A percentile compares a stretch with the other conserved stretches of the same genome.
phyloP scores from a whole-genome alignment of 2,888 invertebrate genomes.

The Lithosia quadra region DNA sequence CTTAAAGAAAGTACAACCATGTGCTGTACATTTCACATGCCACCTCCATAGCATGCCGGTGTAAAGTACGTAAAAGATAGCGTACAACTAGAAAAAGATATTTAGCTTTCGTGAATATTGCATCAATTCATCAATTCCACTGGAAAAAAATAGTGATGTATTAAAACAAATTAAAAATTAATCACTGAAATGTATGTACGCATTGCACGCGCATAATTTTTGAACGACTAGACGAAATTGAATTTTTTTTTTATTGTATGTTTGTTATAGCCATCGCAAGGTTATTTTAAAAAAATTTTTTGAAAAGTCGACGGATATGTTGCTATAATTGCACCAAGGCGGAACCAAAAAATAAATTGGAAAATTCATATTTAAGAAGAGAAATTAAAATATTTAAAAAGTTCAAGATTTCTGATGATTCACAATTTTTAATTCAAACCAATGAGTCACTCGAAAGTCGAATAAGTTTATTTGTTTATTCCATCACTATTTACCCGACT shows the following conservation, averaged over 20 bases:
- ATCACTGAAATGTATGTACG: too few species aligned
- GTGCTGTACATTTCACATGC: constrained; percentile 61
- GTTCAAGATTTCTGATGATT: neutral
- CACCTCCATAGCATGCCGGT: constrained; percentile 59
- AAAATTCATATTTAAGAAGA: too few species aligned
- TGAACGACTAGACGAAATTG: too few species aligned
- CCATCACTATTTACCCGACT: constrained; percentile 10
- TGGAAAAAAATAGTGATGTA: neutral
- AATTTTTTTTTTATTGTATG: too few species aligned
- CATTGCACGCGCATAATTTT: too few species aligned
- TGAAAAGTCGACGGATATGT: too few species aligned
- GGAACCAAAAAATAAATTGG: too few species aligned
- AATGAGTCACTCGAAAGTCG: neutral
- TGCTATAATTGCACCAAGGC: too few species aligned
- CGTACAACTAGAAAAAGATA: constrained; percentile 29
- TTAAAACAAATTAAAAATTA: neutral
- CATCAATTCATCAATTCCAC: neutral
- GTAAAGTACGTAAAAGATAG: constrained; percentile 44
- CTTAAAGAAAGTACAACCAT: constrained; percentile 37
- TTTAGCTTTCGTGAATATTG: constrained; percentile 23
- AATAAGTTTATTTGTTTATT: neutral
- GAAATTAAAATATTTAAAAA: too few species aligned
- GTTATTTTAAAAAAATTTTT: too few species aligned
- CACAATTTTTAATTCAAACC: neutral
- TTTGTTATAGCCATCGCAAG: too few species aligned